Evolutionary conservation across 2,888 invertebrate species (phyloP).

Genomic region (Andrena haemorrhoa): DNA sequence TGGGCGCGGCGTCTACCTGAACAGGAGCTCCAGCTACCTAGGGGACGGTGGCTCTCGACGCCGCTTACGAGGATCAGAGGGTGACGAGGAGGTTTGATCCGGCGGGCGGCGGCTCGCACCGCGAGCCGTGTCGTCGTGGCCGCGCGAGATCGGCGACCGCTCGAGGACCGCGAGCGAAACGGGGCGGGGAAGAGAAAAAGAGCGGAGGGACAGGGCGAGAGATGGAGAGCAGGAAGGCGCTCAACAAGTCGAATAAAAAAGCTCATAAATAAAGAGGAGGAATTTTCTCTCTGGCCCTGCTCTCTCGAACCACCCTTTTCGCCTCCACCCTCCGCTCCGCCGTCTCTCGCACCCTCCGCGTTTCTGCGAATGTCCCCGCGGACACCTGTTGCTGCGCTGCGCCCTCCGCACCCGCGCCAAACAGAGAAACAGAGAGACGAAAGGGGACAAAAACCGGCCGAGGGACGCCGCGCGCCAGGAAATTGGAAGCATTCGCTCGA

Average conservation of each 20-base stretch:
- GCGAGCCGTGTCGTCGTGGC: not conserved
- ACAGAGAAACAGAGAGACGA: constrained; percentile 68
- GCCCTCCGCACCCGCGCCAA: constrained; percentile 64
- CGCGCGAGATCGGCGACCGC: constrained; percentile 39
- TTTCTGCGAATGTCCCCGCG: constrained; percentile 85
- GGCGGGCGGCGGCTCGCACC: not conserved
- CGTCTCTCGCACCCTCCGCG: constrained; percentile 77
- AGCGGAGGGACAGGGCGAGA: constrained; percentile 42
- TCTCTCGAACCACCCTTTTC: constrained; percentile 71
- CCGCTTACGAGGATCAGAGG: not conserved
- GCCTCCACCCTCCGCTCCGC: constrained; percentile 70
- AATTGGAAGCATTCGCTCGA: constrained; percentile 68
- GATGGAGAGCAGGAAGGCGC: constrained; percentile 64
- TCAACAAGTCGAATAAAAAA: constrained; percentile 85
- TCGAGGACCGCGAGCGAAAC: constrained; percentile 34
- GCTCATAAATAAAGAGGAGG: constrained; percentile 84
- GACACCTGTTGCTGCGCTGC: constrained; percentile 83
- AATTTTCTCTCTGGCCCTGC: constrained; percentile 75
- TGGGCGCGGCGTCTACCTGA: constrained; percentile 57
- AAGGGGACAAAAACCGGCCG: constrained; percentile 46
- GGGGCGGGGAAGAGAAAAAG: constrained; percentile 10
- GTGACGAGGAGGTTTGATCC: not conserved
- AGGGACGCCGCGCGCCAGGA: constrained; percentile 40
- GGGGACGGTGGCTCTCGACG: not conserved
- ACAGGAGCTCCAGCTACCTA: not conserved